phyloP scores from a whole-genome alignment of 2,113 vertebrate species.

The Butorides virescens region DNA sequence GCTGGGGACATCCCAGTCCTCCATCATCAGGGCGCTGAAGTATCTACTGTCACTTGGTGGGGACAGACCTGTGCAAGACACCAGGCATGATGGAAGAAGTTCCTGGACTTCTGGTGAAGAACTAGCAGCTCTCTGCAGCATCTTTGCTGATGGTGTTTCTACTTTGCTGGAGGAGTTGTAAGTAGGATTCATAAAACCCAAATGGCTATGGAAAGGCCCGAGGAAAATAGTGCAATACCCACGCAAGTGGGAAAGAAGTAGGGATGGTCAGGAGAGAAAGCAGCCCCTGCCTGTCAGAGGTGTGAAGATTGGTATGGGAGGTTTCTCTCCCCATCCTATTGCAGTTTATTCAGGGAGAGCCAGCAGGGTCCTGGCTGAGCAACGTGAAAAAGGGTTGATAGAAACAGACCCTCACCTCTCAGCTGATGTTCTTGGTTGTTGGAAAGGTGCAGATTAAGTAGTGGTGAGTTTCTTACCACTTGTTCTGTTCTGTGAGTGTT shows the following conservation, averaged over 20 bases:
- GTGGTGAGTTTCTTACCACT: not conserved
- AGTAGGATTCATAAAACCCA: not conserved
- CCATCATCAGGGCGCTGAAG: not conserved
- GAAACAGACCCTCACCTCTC: not conserved
- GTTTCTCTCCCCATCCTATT: not conserved
- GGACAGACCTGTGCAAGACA: not conserved
- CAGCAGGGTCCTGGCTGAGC: not conserved
- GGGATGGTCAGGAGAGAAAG: not conserved
- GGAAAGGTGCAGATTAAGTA: not conserved
- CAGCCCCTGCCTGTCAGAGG: not conserved
- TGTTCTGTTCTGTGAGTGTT: not conserved
- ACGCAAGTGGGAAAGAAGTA: not conserved
- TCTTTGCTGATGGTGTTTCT: not conserved
- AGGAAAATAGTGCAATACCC: not conserved
- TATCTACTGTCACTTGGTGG: not conserved
- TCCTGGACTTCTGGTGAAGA: not conserved
- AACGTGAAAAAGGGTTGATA: accelerated
- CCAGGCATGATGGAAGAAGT: not conserved
- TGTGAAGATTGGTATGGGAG: not conserved
- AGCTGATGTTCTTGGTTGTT: not conserved
- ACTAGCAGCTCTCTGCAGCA: not conserved
- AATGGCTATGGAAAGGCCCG: not conserved
- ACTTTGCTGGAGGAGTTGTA: not conserved
- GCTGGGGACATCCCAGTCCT: not conserved
- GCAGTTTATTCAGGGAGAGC: not conserved